Evolutionary conservation across 1,140 invertebrate species (phyloP).

Genomic region (Cryptotermes secundus): DNA sequence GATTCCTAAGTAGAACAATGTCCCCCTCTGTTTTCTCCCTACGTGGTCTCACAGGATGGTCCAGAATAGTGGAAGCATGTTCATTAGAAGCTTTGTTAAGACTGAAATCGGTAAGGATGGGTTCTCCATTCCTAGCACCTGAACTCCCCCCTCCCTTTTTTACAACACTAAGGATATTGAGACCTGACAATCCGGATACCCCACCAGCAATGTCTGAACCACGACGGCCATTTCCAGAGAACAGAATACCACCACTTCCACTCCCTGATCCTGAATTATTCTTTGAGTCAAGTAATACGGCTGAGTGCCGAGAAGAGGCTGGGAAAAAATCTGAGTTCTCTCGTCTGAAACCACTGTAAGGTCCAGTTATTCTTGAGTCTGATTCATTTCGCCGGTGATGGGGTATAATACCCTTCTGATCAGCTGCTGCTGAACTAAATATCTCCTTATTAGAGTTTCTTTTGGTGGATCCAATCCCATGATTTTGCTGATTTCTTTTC

Average conservation of each 20-base stretch:
- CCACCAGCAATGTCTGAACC: conserved; percentile 38
- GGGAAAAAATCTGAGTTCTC: conserved; percentile 81
- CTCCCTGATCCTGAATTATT: conserved; percentile 6
- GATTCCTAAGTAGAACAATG: conserved; percentile 62
- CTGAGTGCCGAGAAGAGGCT: conserved; percentile 69
- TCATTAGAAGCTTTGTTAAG: conserved; percentile 35
- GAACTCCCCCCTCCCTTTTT: conserved; percentile 46
- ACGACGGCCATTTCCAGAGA: conserved; percentile 36
- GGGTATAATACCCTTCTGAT: background rate
- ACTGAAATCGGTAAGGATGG: conserved; percentile 68
- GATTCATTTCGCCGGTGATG: conserved; percentile 49
- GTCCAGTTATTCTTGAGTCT: conserved; percentile 63
- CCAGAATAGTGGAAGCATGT: background rate
- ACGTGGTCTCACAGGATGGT: conserved; percentile 54
- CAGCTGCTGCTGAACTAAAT: background rate
- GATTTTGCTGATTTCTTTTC: conserved; percentile 34
- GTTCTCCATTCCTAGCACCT: conserved; percentile 53
- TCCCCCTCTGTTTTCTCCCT: conserved; percentile 85
- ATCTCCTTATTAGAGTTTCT: conserved; percentile 46
- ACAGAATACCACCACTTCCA: background rate
- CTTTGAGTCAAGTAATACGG: conserved; percentile 60
- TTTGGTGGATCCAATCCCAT: conserved; percentile 45
- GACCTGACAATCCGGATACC: conserved; percentile 7
- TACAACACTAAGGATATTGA: conserved; percentile 34
- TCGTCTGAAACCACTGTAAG: conserved; percentile 61